These are phyloP conservation scores for Hoplostethus atlanticus DNA, from an alignment of 2,797 vertebrate species.

Conservation along the genomic window DNA sequence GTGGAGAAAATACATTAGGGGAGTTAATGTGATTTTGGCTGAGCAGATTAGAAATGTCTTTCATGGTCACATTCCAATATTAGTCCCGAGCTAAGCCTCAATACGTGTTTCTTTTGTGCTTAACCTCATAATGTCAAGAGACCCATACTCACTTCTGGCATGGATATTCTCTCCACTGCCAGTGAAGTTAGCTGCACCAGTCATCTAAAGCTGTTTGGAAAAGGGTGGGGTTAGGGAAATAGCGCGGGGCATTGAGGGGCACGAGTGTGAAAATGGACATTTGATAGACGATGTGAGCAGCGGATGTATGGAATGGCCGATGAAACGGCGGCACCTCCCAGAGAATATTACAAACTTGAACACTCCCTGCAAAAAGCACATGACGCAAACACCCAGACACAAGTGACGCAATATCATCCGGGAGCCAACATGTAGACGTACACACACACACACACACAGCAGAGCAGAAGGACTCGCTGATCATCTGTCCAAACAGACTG, in stretches of 20 bases:
- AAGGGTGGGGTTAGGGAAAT: slow-evolving; percentile 21
- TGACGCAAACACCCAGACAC: slow-evolving; percentile 2
- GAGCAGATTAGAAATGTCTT: slow-evolving; percentile 88
- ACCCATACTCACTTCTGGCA: slow-evolving; percentile 74
- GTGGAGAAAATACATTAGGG: slow-evolving; percentile 80
- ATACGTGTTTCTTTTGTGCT: slow-evolving; percentile 84
- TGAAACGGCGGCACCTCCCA: neutral
- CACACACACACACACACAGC: slow-evolving; percentile 43
- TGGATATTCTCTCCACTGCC: slow-evolving; percentile 67
- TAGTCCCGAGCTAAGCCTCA: slow-evolving; percentile 82
- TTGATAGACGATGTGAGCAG: slow-evolving; percentile 42
- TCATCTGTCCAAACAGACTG: slow-evolving; percentile 65
- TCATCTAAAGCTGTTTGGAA: slow-evolving; percentile 50
- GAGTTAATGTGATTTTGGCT: slow-evolving; percentile 86
- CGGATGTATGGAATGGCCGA: neutral
- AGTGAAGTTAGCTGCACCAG: slow-evolving; percentile 53
- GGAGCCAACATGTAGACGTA: slow-evolving; percentile 32
- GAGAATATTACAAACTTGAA: neutral
- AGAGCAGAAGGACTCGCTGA: slow-evolving; percentile 56
- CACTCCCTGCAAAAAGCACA: neutral
- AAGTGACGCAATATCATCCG: slow-evolving; percentile 3
- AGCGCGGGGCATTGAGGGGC: slow-evolving; percentile 25
- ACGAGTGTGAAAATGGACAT: slow-evolving; percentile 38
- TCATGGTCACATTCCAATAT: slow-evolving; percentile 86
- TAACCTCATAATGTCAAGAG: slow-evolving; percentile 88